Evolutionary conservation across 2,797 vertebrate species (phyloP).

Genomic region (Ibycter americanus): DNA sequence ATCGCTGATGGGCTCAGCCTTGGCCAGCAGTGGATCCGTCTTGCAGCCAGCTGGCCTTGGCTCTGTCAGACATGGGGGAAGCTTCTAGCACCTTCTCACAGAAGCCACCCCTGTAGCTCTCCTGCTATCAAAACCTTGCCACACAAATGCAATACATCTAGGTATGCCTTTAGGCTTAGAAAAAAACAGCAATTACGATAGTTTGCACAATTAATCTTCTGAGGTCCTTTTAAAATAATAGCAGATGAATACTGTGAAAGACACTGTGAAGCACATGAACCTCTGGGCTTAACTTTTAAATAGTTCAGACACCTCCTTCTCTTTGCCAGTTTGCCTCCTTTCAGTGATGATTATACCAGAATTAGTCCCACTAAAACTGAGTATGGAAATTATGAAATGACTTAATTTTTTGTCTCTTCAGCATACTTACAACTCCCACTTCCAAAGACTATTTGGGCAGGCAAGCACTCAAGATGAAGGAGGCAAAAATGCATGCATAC

Average conservation of each 20-base stretch:
- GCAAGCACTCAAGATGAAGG: background rate
- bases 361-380: background rate
- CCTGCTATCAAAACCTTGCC: too few relatives aligned
- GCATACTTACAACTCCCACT: background rate
- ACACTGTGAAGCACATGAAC: background rate
- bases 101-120: too few relatives aligned
- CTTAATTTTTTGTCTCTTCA: background rate
- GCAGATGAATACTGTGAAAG: background rate
- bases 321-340: background rate
- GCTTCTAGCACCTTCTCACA: too few relatives aligned
- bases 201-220: background rate
- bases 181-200: background rate
- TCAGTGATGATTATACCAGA: background rate
- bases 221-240: background rate
- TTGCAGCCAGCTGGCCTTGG: too few relatives aligned
- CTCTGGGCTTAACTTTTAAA: background rate
- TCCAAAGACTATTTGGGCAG: background rate
- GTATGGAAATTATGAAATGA: background rate
- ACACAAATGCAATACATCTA: background rate
- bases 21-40: too few relatives aligned
- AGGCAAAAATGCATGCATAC: background rate
- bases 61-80: too few relatives aligned
- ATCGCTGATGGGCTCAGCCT: too few relatives aligned
- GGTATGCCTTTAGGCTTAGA: background rate
- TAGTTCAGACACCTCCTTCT: background rate